phyloP scores from a whole-genome alignment of 1,140 invertebrate genomes.

The Procambarus clarkii region DNA sequence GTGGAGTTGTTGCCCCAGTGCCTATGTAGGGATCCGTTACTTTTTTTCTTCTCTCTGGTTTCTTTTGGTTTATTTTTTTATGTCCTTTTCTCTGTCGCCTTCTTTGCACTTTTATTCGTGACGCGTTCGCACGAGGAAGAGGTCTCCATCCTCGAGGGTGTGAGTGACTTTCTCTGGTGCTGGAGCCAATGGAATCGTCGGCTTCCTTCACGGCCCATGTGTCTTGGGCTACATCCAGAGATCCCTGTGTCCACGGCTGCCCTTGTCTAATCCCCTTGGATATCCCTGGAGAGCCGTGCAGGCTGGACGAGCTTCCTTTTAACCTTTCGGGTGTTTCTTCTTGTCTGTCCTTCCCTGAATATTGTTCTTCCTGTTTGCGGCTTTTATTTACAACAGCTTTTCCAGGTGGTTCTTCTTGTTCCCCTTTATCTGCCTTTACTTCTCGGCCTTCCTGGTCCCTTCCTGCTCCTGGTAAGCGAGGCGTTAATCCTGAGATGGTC shows the following conservation, averaged over 20 bases:
- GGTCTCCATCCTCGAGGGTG: not conserved
- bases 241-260: not conserved
- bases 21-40: not conserved
- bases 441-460: not conserved
- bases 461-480: not conserved
- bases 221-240: not conserved
- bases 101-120: not conserved
- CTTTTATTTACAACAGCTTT: slow-evolving; percentile 2
- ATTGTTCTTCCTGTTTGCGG: not conserved
- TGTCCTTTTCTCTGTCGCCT: slow-evolving; percentile 42
- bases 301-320: not conserved
- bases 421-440: not conserved
- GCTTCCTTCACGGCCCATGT: not conserved
- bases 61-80: slow-evolving; percentile 49
- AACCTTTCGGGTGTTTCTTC: not conserved
- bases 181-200: not conserved
- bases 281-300: not conserved
- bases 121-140: not conserved
- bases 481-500: not conserved
- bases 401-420: not conserved
- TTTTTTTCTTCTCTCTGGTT: slow-evolving; percentile 54
- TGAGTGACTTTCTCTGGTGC: not conserved
- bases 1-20: not conserved
- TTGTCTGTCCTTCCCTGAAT: not conserved
- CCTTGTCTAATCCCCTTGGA: not conserved